These are phyloP conservation scores for Xenopus tropicalis DNA, from an alignment of 2,113 vertebrate species.

Conservation along the genomic window UCB_Xtro_10.0 CM004452.2:48676001-48676500, in stretches of 20 bases:
- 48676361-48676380: no score
- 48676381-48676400: no score
- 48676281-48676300: neutral
- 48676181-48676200: neutral
- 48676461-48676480: no score
- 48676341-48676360: no score
- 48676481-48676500: no score
- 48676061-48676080: slow-evolving; percentile 5
- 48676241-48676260: neutral
- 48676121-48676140: slow-evolving; percentile 6
- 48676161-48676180: slow-evolving; percentile 6
- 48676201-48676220: slow-evolving; percentile 12
- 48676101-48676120: neutral
- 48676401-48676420: no score
- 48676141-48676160: slow-evolving; percentile 7
- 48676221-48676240: neutral
- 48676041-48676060: slow-evolving; percentile 11
- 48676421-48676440: no score
- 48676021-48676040: slow-evolving; percentile 24
- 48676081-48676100: neutral
- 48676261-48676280: neutral
- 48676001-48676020: neutral
- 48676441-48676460: no score
- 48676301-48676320: neutral
- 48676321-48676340: neutral